Evolutionary conservation across 2,888 invertebrate species (phyloP), one percentile per base, ranked within the genome.

Genomic region (Scelioninae gen. 2): DNA sequence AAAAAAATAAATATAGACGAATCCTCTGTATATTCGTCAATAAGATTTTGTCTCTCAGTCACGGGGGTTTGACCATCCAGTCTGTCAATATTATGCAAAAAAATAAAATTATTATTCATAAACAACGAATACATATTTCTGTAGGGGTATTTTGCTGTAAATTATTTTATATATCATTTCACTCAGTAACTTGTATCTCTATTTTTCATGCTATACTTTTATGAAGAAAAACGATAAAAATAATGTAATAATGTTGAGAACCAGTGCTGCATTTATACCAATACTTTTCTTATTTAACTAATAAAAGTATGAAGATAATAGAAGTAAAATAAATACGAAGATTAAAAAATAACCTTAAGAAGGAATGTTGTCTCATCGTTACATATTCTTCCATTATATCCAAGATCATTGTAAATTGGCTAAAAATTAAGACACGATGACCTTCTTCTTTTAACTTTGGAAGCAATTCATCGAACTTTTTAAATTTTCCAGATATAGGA

Each of bases 401-500:
- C 84, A 98, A 89, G 90, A 98, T 91, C 90, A 96, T 96, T 28
- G 95, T 95, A 87, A 98, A 98, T 89, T 98, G 98, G 84, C 96
- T 96, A 88, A 98, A 98, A 77, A 98, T 90, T 69, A 98, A 88
- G 75, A 97, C 95, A 11, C 97, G 90, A 85, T 95, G 94, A 0
- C 93, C 93, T 0, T 89, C 91, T 5, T 87, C 86, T 84, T 95
- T 92, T 73, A 96, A 87, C 67, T 90, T 87, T 0, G 94, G 92
- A 70, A 98, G 86, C 81, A 96, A 86, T 77, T 89, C 88, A 83
- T 97, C 96, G 63, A 98, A 86, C 83, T 92, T 91, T 28, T 88
- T 83, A 83, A 97, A 94, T 88, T 98, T 98, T 0, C 97, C 97
- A 0, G 97, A 96, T 73, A 92, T 90, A 39, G 92, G 86, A 77